Percentiles rank a stretch among this genome's conserved stretches.
phyloP scores from a whole-genome alignment of 2,113 vertebrate species.

The Tiliqua scincoides region DNA sequence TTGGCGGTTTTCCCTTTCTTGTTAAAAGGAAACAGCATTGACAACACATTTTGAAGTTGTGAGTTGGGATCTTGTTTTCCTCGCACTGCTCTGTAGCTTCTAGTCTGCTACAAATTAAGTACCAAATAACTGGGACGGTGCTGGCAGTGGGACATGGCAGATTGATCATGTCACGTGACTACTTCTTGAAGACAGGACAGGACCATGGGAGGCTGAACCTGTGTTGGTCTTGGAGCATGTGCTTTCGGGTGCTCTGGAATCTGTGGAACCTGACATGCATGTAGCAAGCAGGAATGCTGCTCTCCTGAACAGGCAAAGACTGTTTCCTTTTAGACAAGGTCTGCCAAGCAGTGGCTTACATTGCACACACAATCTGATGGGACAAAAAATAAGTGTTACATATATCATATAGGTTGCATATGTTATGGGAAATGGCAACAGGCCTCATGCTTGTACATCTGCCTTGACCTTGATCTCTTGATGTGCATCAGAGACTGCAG shows the following conservation, averaged over 20 bases:
- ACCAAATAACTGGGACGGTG: not conserved
- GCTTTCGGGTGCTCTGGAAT: not conserved
- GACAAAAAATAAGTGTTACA: too few species aligned
- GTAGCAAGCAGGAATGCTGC: not conserved
- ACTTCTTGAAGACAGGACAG: not conserved
- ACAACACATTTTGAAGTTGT: not conserved
- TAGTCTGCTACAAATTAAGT: not conserved
- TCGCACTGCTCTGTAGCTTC: not conserved
- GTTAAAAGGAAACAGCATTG: not conserved
- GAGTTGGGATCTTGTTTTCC: not conserved
- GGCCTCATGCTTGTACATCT: too few species aligned
- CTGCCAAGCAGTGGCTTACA: too few species aligned
- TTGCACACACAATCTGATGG: too few species aligned
- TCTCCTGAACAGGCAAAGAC: not conserved
- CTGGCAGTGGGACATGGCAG: not conserved
- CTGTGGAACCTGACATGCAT: not conserved
- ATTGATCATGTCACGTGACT: not conserved
- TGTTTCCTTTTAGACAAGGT: too few species aligned
- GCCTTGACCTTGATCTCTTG: too few species aligned
- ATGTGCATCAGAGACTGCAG: too few species aligned
- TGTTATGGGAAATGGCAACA: too few species aligned
- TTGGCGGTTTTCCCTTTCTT: not conserved
- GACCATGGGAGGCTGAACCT: not conserved
- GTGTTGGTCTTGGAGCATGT: not conserved
- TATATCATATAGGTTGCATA: too few species aligned